Percentiles rank a stretch among this genome's conserved stretches.
These are phyloP conservation scores for Tupaia chinensis DNA, from an alignment of 2,113 vertebrate species.

Conservation along the genomic window DNA sequence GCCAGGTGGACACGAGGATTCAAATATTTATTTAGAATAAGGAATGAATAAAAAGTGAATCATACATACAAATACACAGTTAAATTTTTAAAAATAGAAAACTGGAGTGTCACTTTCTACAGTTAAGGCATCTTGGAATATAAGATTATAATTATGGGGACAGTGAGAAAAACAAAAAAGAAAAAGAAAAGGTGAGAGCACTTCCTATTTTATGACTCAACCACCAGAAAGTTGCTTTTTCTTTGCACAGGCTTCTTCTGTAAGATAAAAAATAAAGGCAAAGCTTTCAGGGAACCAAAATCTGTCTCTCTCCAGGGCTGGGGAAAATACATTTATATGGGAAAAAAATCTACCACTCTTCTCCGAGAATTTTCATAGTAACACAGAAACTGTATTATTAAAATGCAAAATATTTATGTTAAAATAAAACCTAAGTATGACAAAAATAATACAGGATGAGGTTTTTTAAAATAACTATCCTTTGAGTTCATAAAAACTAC, in stretches of 20 bases:
- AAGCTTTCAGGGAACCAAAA: slow-evolving; percentile 36
- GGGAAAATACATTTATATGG: neutral
- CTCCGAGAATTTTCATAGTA: slow-evolving; percentile 20
- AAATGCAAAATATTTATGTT: slow-evolving; percentile 2
- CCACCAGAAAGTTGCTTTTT: neutral
- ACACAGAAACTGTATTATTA: slow-evolving; percentile 20
- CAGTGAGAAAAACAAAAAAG: slow-evolving; percentile 35
- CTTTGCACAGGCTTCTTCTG: neutral
- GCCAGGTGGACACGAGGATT: neutral
- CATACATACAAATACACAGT: neutral
- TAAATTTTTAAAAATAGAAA: neutral
- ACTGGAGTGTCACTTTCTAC: neutral
- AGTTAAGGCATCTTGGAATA: slow-evolving; percentile 4
- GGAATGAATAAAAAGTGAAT: slow-evolving; percentile 18
- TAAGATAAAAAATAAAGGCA: slow-evolving; percentile 35
- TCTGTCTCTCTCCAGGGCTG: neutral
- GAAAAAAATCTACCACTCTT: neutral
- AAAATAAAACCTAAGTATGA: slow-evolving; percentile 34
- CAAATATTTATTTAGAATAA: slow-evolving; percentile 47
- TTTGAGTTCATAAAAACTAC: slow-evolving; percentile 54
- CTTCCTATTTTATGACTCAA: slow-evolving; percentile 15
- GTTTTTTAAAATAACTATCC: slow-evolving; percentile 48
- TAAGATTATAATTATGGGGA: slow-evolving; percentile 27
- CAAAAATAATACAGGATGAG: slow-evolving; percentile 37
- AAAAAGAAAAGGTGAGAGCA: neutral